Conservation (phyloP, 2,888 invertebrate genomes). For the Panopea generosa region DNA sequence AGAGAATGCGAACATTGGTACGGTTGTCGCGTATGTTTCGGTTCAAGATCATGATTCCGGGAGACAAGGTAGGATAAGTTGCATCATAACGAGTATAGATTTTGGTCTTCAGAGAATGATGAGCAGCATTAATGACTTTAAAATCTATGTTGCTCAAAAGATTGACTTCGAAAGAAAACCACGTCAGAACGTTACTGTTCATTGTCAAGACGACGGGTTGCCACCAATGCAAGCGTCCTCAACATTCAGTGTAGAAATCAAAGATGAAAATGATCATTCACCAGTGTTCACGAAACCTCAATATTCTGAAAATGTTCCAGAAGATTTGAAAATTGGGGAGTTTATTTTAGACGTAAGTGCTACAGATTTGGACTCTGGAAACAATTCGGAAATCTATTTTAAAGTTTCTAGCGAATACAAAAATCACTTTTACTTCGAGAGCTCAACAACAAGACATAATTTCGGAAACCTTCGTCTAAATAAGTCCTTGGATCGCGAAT, state of each 20-base stretch:
- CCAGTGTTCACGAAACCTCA: slow-evolving; percentile 39
- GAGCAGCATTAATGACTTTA: slow-evolving; percentile 76
- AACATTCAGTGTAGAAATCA: slow-evolving; percentile 40
- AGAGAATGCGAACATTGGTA: slow-evolving; percentile 73
- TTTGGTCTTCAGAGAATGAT: slow-evolving; percentile 71
- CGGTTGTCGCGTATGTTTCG: slow-evolving; percentile 75
- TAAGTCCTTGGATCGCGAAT: slow-evolving; percentile 53
- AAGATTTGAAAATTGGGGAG: slow-evolving; percentile 42
- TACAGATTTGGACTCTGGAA: slow-evolving; percentile 49
- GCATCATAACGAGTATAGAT: slow-evolving; percentile 58
- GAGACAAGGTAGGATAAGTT: slow-evolving; percentile 84
- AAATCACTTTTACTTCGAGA: slow-evolving; percentile 52
- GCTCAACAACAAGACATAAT: slow-evolving; percentile 21
- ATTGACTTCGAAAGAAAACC: slow-evolving; percentile 75
- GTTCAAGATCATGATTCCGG: slow-evolving; percentile 77
- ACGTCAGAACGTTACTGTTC: slow-evolving; percentile 46
- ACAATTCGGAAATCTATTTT: slow-evolving; percentile 49
- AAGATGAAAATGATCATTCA: slow-evolving; percentile 56
- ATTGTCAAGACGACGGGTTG: slow-evolving; percentile 56
- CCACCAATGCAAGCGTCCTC: slow-evolving; percentile 44
- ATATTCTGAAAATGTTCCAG: slow-evolving; percentile 42
- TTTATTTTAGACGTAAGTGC: slow-evolving; percentile 47
- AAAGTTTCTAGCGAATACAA: slow-evolving; percentile 30
- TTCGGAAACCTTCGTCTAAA: slow-evolving; percentile 42
- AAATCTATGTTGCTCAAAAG: slow-evolving; percentile 85